Percentiles rank a stretch among this genome's conserved stretches.
These are phyloP conservation scores for Apaloderma vittatum DNA, from an alignment of 2,113 vertebrate genomes.

Conservation along the genomic window DNA sequence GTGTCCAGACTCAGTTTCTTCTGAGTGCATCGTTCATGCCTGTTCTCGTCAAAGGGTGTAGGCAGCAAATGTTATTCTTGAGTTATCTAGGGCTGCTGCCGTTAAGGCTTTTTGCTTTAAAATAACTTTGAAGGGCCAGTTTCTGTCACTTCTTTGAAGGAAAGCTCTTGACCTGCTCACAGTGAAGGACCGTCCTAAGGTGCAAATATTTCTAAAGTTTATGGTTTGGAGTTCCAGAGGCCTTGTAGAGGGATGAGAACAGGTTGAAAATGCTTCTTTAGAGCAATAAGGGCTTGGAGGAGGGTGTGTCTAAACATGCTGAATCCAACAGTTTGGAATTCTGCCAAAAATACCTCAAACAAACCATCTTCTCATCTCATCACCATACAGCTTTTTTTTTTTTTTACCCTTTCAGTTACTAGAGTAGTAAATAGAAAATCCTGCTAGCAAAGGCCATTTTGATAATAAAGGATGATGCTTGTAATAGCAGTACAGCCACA, in stretches of 20 bases:
- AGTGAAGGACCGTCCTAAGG: not conserved
- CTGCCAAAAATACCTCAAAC: not conserved
- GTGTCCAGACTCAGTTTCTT: not conserved
- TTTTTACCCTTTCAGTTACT: not conserved
- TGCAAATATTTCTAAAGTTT: not conserved
- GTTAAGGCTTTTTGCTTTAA: not conserved
- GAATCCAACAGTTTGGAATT: not conserved
- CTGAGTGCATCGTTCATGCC: not conserved
- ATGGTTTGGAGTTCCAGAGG: not conserved
- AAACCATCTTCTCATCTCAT: not conserved
- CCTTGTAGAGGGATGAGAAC: not conserved
- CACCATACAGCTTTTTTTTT: too few relatives aligned
- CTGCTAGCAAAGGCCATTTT: not conserved
- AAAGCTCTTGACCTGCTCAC: not conserved
- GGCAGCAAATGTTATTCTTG: not conserved
- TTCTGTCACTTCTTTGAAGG: not conserved
- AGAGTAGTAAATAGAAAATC: not conserved
- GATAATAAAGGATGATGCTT: not conserved
- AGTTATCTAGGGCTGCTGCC: not conserved
- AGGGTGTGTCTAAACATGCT: not conserved
- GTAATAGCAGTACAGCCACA: not conserved
- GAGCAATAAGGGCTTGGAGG: not conserved
- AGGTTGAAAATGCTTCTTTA: not conserved
- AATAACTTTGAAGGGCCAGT: not conserved
- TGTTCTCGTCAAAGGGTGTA: not conserved